phyloP scores from a whole-genome alignment of 2,888 invertebrate genomes.

The Cheiracanthium punctorium region DNA sequence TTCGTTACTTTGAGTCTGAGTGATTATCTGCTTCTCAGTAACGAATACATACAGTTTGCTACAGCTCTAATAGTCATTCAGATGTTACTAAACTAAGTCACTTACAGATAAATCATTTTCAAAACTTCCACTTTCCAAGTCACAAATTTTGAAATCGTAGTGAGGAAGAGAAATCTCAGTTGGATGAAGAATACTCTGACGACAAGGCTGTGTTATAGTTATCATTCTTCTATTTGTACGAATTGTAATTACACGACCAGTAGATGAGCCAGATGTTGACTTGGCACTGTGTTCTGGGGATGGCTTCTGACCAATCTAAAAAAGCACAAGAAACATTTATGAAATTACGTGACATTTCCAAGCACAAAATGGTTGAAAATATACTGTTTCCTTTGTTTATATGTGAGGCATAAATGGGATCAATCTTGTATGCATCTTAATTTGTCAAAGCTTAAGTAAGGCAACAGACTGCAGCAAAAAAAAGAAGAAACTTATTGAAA shows the following conservation, averaged over 20 bases:
- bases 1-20: no score
- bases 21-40: no score
- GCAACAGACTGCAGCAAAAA: no score
- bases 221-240: slow-evolving; percentile 70
- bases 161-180: slow-evolving; percentile 48
- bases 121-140: slow-evolving; percentile 63
- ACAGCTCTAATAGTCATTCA: not conserved
- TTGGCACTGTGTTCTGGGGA: slow-evolving; percentile 35
- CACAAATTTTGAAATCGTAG: slow-evolving; percentile 27
- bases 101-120: slow-evolving; percentile 66
- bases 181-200: slow-evolving; percentile 63
- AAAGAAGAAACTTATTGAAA: no score
- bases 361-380: no score
- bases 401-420: no score
- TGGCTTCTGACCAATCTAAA: slow-evolving; percentile 64
- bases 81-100: not conserved
- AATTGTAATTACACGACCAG: slow-evolving; percentile 68
- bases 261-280: slow-evolving; percentile 40
- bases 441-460: no score
- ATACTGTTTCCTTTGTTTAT: no score
- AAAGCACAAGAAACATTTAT: no score
- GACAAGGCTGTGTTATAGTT: slow-evolving; percentile 66
- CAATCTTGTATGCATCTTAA: no score
- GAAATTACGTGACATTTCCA: no score
- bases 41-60: no score